Conservation (phyloP, 2,888 invertebrate species). For the Dasysyrphus tricinctus region DNA sequence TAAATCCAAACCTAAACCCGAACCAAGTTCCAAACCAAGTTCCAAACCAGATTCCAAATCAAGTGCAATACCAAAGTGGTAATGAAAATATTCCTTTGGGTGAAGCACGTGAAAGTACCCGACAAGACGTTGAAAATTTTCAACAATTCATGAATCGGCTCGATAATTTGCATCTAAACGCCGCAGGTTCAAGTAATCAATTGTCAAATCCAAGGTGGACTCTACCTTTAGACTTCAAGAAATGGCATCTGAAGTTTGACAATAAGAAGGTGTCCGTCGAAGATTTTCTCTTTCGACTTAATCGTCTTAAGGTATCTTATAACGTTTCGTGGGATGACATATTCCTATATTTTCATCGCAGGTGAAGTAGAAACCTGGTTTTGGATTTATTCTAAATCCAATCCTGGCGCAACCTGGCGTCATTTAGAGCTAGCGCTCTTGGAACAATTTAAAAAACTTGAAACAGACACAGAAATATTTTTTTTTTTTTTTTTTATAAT, state of each 20-base stretch:
- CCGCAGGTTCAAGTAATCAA: background rate
- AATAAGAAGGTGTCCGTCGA: background rate
- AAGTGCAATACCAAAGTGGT: background rate
- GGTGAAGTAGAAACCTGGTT: background rate
- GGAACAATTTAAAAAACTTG: too few relatives aligned
- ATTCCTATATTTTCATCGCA: background rate
- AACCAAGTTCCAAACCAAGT: background rate
- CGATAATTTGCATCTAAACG: background rate
- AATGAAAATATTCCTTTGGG: background rate
- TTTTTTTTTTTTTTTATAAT: too few relatives aligned
- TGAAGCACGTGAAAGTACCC: background rate
- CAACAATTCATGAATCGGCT: background rate
- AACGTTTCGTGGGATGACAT: constrained; percentile 2
- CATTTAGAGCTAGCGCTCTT: too few relatives aligned
- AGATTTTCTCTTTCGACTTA: constrained; percentile 5
- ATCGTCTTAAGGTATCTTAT: background rate
- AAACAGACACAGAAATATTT: too few relatives aligned
- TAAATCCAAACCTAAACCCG: background rate
- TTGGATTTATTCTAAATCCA: too few relatives aligned
- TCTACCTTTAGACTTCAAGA: background rate
- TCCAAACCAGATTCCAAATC: background rate
- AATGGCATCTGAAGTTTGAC: constrained; percentile 8
- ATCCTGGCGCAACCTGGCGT: too few relatives aligned
- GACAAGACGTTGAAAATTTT: background rate
- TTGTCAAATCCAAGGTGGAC: background rate